Evolutionary conservation across 2,888 invertebrate genomes (phyloP), one percentile per base, ranked within the genome.

Genomic region (Margaritifera margaritifera): DNA sequence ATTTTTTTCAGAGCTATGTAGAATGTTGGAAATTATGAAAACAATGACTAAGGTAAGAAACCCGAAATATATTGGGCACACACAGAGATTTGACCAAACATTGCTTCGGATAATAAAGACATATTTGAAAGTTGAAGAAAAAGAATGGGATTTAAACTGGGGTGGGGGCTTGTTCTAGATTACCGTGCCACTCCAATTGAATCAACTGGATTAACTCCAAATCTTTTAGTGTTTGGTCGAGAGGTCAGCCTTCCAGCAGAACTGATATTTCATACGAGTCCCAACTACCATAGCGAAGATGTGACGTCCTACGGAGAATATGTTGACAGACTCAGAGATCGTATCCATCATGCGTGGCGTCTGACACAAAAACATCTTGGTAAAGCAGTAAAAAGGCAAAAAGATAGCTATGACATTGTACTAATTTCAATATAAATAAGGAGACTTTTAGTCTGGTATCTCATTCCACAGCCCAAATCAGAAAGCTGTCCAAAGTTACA

Each of bases 141-240:
- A 64, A 6, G 66, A 71, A 8, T 78, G 79, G 76, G 79, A 76
- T 57, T 20, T 68, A 22, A 63, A 76, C 62, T 60, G 78, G 11
- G 60, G 68, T 20, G 8, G 8, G 6, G 31, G 6, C 6, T 31
- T 31, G 6, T 6, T 31, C 6, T 8, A 6, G 6, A 0, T 31
- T 31, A 77, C 31, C 52, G 77, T 31, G 64, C 74, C 8, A 69
- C 72, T 4, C 68, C 72, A 11, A 59, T 72, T 56, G 75, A 73
- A 15, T 59, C 71, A 15, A 72, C 74, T 6, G 60, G 64, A 18
- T 62, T 78, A 6, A 74, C 66, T 6, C 75, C 76, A 52, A 70
- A 76, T 27, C 53, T 62, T 15, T 52, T 75, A 42, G 71, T 69
- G 59, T 60, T 78, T 27, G 75, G 75, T 4, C 52, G 72, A 51